These are phyloP conservation scores for Ganaspis sp. DNA, from an alignment of 1,140 invertebrate genomes.

Conservation along the genomic window DNA sequence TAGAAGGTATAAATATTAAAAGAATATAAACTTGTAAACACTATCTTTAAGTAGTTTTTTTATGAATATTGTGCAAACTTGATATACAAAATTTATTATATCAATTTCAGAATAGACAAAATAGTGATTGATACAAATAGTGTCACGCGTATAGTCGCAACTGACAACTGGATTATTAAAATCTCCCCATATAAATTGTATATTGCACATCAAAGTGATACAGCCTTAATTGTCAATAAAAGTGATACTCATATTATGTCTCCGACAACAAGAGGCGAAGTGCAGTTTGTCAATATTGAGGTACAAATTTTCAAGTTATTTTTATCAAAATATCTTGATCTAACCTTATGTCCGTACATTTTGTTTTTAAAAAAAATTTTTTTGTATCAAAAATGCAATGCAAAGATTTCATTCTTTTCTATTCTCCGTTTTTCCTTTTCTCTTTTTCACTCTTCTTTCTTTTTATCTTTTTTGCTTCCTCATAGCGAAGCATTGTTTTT, in stretches of 20 bases:
- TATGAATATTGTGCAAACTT: slow-evolving; percentile 36
- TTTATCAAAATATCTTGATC: not conserved
- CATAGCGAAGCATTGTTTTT: too few species aligned
- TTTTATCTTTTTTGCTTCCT: too few species aligned
- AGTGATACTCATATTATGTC: slow-evolving; percentile 85
- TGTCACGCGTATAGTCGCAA: slow-evolving; percentile 84
- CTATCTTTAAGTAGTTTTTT: too few species aligned
- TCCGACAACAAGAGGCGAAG: slow-evolving; percentile 79
- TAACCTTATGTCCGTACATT: too few species aligned
- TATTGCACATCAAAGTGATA: slow-evolving; percentile 87
- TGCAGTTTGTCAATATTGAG: slow-evolving; percentile 90
- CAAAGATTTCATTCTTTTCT: too few species aligned
- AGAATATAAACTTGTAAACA: slow-evolving; percentile 21
- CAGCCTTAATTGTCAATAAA: slow-evolving; percentile 84
- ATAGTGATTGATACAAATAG: slow-evolving; percentile 83
- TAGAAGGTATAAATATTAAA: slow-evolving; percentile 76
- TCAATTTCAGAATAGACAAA: slow-evolving; percentile 83
- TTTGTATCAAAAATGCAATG: too few species aligned
- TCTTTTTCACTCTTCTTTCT: too few species aligned
- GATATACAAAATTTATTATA: slow-evolving; percentile 43
- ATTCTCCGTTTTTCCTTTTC: too few species aligned
- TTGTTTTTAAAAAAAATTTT: too few species aligned
- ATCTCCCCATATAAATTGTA: slow-evolving; percentile 85
- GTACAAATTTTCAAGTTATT: slow-evolving; percentile 48
- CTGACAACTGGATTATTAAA: slow-evolving; percentile 93